Conservation (phyloP, 2,888 invertebrate species). For the Ceriagrion tenellum region DNA sequence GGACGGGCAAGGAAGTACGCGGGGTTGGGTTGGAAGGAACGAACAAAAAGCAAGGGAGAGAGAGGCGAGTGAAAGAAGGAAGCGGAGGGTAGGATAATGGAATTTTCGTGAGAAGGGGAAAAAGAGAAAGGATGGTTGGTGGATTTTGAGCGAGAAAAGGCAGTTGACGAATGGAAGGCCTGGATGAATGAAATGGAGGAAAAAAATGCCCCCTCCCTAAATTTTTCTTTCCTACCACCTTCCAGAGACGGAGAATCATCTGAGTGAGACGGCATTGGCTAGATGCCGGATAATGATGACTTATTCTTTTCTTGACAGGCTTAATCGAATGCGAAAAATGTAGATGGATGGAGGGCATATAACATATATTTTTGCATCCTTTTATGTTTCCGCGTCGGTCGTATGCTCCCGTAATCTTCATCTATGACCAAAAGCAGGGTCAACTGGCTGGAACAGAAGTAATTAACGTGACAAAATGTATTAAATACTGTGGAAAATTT, state of each 20-base stretch:
- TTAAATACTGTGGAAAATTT: background rate
- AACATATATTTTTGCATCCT: background rate
- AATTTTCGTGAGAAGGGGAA: background rate
- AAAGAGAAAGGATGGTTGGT: background rate
- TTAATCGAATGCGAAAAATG: slow-evolving; percentile 35
- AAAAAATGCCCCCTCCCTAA: background rate
- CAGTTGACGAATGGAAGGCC: background rate
- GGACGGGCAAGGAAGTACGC: background rate
- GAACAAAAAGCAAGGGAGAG: background rate
- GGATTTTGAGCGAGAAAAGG: background rate
- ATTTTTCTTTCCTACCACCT: background rate
- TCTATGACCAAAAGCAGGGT: background rate
- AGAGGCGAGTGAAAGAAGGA: background rate
- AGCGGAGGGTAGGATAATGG: background rate
- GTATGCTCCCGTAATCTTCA: background rate
- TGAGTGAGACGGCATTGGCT: slow-evolving; percentile 32
- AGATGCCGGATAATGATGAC: slow-evolving; percentile 36
- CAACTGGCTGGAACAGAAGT: background rate
- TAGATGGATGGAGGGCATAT: background rate
- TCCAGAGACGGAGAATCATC: background rate
- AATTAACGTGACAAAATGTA: background rate
- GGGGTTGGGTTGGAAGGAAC: too few relatives aligned
- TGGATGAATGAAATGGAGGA: slow-evolving; percentile 12
- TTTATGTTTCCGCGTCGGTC: background rate
- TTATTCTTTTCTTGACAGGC: slow-evolving; percentile 21